A percentile compares a stretch with the other conserved stretches of the same genome.
phyloP scores from a whole-genome alignment of 2,113 vertebrate species.

The Albula glossodonta region DNA sequence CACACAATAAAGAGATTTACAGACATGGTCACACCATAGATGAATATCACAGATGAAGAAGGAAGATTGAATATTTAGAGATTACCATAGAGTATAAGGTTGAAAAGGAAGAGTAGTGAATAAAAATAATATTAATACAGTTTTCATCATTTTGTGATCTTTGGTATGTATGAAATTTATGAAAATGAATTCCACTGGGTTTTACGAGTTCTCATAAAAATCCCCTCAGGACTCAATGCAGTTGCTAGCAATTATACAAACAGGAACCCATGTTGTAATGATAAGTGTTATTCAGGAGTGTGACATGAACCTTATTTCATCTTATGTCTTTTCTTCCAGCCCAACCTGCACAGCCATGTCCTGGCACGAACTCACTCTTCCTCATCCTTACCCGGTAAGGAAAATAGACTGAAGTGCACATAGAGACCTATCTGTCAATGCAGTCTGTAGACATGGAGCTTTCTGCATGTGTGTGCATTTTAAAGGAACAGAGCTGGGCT shows the following conservation, averaged over 20 bases:
- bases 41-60: not conserved
- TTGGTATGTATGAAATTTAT: not conserved
- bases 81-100: not conserved
- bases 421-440: not conserved
- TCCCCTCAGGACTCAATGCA: not conserved
- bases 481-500: not conserved
- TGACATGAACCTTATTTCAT: not conserved
- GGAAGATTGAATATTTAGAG: not conserved
- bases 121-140: not conserved
- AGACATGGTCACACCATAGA: not conserved
- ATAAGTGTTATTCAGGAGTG: not conserved
- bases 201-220: not conserved
- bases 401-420: not conserved
- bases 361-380: constrained; percentile 73
- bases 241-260: not conserved
- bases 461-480: not conserved
- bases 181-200: not conserved
- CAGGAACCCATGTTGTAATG: not conserved
- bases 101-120: not conserved
- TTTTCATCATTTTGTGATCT: not conserved
- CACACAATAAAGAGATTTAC: not conserved
- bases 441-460: not conserved
- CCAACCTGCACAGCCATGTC: constrained; percentile 71
- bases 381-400: constrained; percentile 77
- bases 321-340: constrained; percentile 59